These are phyloP conservation scores for Branchellion lobata DNA, from an alignment of 2,888 invertebrate species.

Conservation along the genomic window DNA sequence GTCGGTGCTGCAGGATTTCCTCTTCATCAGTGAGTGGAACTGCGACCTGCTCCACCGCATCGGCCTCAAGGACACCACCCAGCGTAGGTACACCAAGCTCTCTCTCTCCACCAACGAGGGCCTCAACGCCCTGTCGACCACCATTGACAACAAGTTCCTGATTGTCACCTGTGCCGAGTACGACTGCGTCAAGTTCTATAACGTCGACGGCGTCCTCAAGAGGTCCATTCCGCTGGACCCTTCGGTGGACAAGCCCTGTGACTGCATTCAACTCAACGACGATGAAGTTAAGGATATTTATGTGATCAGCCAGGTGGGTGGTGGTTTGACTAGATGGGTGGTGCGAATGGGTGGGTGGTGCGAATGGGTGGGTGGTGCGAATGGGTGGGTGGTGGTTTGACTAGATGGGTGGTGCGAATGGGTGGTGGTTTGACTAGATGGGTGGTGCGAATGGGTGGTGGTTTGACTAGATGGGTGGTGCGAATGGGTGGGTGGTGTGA, in stretches of 20 bases:
- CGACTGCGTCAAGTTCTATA: constrained; percentile 1
- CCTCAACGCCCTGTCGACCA: constrained; percentile 24
- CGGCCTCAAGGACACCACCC: background rate
- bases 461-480: no score
- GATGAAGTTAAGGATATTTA: constrained; percentile 24
- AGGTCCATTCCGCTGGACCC: constrained; percentile 24
- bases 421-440: no score
- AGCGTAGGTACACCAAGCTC: constrained; percentile 1
- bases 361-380: no score
- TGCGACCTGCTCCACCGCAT: constrained; percentile 26
- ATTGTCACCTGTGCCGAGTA: constrained; percentile 37
- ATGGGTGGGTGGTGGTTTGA: no score
- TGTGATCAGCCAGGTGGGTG: constrained; percentile 8
- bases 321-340: no score
- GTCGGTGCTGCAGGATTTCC: constrained; percentile 27
- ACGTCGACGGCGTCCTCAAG: constrained; percentile 20
- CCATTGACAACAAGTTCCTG: constrained; percentile 20
- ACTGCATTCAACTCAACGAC: constrained; percentile 33
- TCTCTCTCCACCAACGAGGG: constrained; percentile 16
- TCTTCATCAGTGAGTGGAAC: constrained; percentile 38
- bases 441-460: no score
- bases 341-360: no score
- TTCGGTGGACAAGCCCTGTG: constrained; percentile 31
- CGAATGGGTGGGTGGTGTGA: no score
- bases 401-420: no score